These are phyloP conservation scores for Mythimna pallens DNA, from an alignment of 2,888 invertebrate genomes.

Conservation along the genomic window DNA sequence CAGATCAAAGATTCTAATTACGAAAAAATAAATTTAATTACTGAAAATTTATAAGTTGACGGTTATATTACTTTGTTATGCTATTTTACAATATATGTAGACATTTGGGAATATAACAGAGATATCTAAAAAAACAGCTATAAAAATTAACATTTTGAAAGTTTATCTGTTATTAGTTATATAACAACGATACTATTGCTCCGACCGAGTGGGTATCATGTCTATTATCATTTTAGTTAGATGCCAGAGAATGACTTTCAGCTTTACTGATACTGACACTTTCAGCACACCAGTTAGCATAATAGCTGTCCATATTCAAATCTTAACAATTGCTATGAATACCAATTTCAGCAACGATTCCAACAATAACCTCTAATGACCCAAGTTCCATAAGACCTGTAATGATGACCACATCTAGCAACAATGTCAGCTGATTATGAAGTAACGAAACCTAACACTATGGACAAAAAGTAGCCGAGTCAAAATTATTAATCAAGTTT, in stretches of 20 bases:
- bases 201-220: not conserved
- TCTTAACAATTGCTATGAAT: constrained; percentile 10
- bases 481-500: constrained; percentile 18
- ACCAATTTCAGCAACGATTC: constrained; percentile 23
- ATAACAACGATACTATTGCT: not conserved
- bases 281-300: constrained; percentile 8
- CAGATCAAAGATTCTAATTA: not conserved
- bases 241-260: constrained; percentile 8
- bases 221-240: not conserved
- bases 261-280: constrained; percentile 6
- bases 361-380: constrained; percentile 28
- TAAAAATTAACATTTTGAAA: not conserved
- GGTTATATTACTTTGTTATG: not conserved
- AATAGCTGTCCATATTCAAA: constrained; percentile 9
- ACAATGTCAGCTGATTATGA: not conserved
- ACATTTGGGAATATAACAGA: not conserved
- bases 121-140: not conserved
- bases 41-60: constrained; percentile 4
- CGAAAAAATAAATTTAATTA: constrained; percentile 11
- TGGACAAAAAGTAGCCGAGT: constrained; percentile 14
- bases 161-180: not conserved
- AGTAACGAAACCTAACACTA: constrained; percentile 19
- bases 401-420: constrained; percentile 26
- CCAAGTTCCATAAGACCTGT: constrained; percentile 23
- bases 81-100: not conserved